These are phyloP conservation scores for Leptopterna dolabrata DNA, from an alignment of 2,888 invertebrate genomes.

Conservation along the genomic window DNA sequence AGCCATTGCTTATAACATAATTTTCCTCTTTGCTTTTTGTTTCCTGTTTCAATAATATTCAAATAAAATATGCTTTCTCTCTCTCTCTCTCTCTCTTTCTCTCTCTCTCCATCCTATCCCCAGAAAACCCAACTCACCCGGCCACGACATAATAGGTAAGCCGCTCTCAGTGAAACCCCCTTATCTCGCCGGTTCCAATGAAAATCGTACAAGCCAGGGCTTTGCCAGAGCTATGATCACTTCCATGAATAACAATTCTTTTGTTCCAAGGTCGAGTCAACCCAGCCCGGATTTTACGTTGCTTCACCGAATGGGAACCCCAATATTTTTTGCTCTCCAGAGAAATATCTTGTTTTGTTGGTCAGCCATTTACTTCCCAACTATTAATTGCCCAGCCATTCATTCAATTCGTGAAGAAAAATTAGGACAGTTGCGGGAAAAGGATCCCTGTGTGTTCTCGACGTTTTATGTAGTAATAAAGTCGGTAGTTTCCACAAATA, in stretches of 20 bases:
- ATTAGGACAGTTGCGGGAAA: neutral
- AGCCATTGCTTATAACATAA: too few species aligned
- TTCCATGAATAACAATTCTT: slow-evolving; percentile 52
- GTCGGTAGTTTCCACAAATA: too few species aligned
- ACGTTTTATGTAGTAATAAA: neutral
- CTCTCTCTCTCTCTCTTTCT: too few species aligned
- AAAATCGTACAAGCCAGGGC: neutral
- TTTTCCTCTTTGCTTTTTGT: too few species aligned
- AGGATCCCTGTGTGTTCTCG: neutral
- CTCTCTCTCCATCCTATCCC: too few species aligned
- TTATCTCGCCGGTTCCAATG: slow-evolving; percentile 32
- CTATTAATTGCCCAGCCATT: neutral
- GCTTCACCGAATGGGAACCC: slow-evolving; percentile 42
- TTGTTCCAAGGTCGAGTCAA: slow-evolving; percentile 43
- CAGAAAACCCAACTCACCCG: slow-evolving; percentile 1
- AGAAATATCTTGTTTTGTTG: slow-evolving; percentile 28
- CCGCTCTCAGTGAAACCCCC: neutral
- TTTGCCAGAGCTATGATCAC: neutral
- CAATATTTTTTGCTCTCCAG: slow-evolving; percentile 34
- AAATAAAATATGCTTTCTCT: too few species aligned
- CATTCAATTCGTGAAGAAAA: neutral
- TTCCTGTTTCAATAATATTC: too few species aligned
- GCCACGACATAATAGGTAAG: slow-evolving; percentile 25
- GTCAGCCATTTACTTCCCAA: neutral
- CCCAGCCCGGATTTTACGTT: slow-evolving; percentile 27